Percentiles rank a stretch among this genome's conserved stretches.
Conservation (phyloP, 2,113 vertebrate genomes). For the Thymallus thymallus region DNA sequence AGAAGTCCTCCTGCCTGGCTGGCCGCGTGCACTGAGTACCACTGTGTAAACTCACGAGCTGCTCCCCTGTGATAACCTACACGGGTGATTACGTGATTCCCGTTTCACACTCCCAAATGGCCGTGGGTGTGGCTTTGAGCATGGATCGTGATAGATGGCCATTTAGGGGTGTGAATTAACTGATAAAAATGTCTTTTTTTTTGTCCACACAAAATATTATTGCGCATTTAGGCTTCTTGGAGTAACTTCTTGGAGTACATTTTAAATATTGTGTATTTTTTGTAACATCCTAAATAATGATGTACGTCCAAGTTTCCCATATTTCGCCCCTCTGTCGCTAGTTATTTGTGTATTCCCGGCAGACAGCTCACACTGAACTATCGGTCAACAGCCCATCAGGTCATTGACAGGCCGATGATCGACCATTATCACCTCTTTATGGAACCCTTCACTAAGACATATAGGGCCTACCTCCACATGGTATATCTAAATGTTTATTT, state of each 20-base stretch:
- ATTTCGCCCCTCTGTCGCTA: neutral
- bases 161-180: neutral
- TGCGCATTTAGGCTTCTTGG: too few species aligned
- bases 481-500: neutral
- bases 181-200: neutral
- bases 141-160: neutral
- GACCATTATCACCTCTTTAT: neutral
- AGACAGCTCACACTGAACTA: neutral
- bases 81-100: conserved; percentile 27
- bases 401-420: neutral
- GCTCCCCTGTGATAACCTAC: conserved; percentile 7
- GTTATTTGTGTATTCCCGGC: neutral
- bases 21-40: neutral
- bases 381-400: neutral
- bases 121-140: conserved; percentile 41
- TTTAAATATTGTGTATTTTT: neutral
- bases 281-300: neutral
- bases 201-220: too few species aligned
- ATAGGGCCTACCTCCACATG: too few species aligned
- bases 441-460: neutral
- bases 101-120: conserved; percentile 46
- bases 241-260: neutral
- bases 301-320: neutral
- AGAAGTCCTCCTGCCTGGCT: neutral
- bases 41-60: neutral